phyloP scores from a whole-genome alignment of 1,140 invertebrate species.

The Helicoverpa zea region DNA sequence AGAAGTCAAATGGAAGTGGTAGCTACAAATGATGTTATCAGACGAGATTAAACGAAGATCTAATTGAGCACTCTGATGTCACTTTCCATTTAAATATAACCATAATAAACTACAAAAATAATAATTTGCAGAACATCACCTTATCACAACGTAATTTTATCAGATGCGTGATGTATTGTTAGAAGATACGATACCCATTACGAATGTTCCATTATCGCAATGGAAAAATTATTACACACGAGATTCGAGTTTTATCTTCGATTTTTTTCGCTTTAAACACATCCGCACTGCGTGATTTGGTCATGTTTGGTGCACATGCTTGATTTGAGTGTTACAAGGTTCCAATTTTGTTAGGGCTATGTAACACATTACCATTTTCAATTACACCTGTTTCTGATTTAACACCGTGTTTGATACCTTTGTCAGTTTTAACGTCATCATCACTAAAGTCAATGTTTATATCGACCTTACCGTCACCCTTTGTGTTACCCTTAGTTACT shows the following conservation, averaged over 20 bases:
- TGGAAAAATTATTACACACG: constrained; percentile 29
- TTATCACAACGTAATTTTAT: constrained; percentile 6
- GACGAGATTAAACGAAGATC: neutral
- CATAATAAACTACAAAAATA: neutral
- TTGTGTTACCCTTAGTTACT: neutral
- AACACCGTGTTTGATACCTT: too few species aligned
- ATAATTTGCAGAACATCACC: constrained; percentile 1
- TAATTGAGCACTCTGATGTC: neutral
- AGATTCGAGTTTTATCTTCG: constrained; percentile 40
- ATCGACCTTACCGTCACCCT: neutral
- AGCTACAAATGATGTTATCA: neutral
- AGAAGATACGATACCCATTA: constrained; percentile 23
- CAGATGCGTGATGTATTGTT: constrained; percentile 14
- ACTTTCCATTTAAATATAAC: neutral
- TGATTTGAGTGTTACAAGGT: neutral
- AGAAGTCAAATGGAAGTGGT: too few species aligned
- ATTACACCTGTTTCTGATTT: too few species aligned
- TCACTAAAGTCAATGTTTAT: neutral
- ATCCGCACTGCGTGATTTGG: constrained; percentile 1
- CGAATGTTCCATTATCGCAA: constrained; percentile 25
- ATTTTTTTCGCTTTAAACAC: neutral
- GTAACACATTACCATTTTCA: neutral
- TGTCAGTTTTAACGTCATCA: neutral
- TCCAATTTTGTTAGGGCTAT: neutral
- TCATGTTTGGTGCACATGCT: neutral